Evolutionary conservation across 2,888 invertebrate genomes (phyloP).

Genomic region (Endotricha flammealis): DNA sequence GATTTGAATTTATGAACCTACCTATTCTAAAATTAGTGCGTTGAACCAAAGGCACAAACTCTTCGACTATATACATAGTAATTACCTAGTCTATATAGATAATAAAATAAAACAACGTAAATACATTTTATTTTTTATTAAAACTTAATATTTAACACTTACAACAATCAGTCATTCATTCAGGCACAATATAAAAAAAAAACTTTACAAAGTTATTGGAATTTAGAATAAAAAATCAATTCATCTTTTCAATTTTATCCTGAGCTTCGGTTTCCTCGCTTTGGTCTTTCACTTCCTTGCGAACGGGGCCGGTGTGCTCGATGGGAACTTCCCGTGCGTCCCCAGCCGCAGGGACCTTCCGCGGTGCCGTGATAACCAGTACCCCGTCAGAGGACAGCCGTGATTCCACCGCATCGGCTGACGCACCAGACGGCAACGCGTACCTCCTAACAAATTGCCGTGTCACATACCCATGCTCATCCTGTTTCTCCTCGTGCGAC

Average conservation of each 20-base stretch:
- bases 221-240: background rate
- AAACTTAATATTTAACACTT: too few species aligned
- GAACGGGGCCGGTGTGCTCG: constrained; percentile 45
- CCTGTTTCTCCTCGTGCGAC: constrained; percentile 85
- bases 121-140: too few species aligned
- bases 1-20: too few species aligned
- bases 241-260: constrained; percentile 3
- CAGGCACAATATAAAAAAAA: too few species aligned
- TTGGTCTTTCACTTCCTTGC: constrained; percentile 43
- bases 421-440: constrained; percentile 82
- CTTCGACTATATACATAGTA: too few species aligned
- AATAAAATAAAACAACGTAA: too few species aligned
- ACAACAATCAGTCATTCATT: too few species aligned
- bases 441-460: constrained; percentile 86
- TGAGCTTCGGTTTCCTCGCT: constrained; percentile 16
- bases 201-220: too few species aligned
- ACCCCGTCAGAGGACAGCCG: constrained; percentile 86
- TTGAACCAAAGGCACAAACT: too few species aligned
- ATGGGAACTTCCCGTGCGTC: constrained; percentile 43
- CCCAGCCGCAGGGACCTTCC: constrained; percentile 31
- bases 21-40: too few species aligned
- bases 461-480: constrained; percentile 83
- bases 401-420: constrained; percentile 82
- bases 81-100: too few species aligned
- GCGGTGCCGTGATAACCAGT: constrained; percentile 82